Percentiles rank a stretch among this genome's conserved stretches.
phyloP scores from a whole-genome alignment of 2,113 vertebrate genomes.

The Neodon shergylaensis region DNA sequence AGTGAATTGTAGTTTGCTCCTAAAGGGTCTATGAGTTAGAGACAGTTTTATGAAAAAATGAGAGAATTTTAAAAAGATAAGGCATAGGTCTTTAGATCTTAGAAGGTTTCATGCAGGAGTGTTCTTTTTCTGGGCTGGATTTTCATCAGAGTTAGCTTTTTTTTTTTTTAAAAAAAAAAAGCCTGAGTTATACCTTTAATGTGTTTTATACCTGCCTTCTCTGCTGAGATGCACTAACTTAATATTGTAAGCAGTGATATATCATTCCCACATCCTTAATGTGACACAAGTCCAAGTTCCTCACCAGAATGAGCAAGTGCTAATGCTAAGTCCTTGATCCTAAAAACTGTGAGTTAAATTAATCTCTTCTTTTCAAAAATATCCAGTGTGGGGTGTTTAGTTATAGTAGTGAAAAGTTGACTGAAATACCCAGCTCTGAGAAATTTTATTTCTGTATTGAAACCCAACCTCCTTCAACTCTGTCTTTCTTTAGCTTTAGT shows the following conservation, averaged over 20 bases:
- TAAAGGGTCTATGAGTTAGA: not conserved
- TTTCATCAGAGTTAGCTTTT: not conserved
- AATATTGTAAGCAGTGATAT: accelerated
- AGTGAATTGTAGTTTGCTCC: not conserved
- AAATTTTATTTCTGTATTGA: not conserved
- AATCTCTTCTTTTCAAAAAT: not conserved
- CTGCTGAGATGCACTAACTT: not conserved
- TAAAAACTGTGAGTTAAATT: not conserved
- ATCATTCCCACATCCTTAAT: too few relatives aligned
- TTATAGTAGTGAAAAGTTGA: not conserved
- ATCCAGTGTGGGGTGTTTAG: too few relatives aligned
- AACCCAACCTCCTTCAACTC: not conserved
- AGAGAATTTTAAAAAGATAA: not conserved
- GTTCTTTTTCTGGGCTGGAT: not conserved
- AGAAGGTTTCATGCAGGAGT: not conserved
- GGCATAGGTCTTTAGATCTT: too few relatives aligned
- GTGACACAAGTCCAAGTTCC: not conserved
- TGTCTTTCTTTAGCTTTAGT: not conserved
- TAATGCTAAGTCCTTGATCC: too few relatives aligned
- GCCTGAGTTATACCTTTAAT: too few relatives aligned
- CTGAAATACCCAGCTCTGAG: not conserved
- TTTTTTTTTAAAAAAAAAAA: too few relatives aligned
- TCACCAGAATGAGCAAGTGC: not conserved
- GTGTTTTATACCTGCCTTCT: not conserved
- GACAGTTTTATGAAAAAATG: not conserved